These are phyloP conservation scores for Cheilosia scutellata DNA, from an alignment of 2,888 invertebrate species.

Conservation along the genomic window DNA sequence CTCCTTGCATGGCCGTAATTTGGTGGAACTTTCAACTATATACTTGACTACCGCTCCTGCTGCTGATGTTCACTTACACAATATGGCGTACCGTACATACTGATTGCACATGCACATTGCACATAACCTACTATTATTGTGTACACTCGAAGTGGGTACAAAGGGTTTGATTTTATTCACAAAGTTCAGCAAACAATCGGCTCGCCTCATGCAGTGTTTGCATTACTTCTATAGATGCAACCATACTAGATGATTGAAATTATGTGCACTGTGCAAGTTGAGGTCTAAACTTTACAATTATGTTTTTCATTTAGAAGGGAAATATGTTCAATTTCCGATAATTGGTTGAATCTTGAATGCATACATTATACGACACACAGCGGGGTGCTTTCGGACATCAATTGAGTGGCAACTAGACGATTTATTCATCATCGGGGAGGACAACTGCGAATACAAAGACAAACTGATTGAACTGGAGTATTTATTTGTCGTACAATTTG, in stretches of 20 bases:
- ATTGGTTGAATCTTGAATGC: slow-evolving; percentile 47
- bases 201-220: slow-evolving; percentile 39
- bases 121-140: neutral
- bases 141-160: neutral
- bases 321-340: slow-evolving; percentile 56
- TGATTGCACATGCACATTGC: slow-evolving; percentile 30
- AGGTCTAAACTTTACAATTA: slow-evolving; percentile 43
- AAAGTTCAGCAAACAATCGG: slow-evolving; percentile 57
- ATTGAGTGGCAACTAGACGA: slow-evolving; percentile 13
- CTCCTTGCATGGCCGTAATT: slow-evolving; percentile 43
- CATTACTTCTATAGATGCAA: neutral
- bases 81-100: slow-evolving; percentile 20
- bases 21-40: slow-evolving; percentile 43
- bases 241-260: slow-evolving; percentile 29
- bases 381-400: slow-evolving; percentile 27
- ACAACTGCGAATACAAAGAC: slow-evolving; percentile 3
- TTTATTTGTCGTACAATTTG: slow-evolving; percentile 50
- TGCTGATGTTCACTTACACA: slow-evolving; percentile 13
- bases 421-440: slow-evolving; percentile 4
- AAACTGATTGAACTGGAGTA: slow-evolving; percentile 38
- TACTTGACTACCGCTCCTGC: slow-evolving; percentile 29
- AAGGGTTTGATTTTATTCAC: slow-evolving; percentile 27
- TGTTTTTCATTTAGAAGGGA: slow-evolving; percentile 28
- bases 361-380: neutral
- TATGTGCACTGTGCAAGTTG: slow-evolving; percentile 23